These are phyloP conservation scores for Psix sp. DNA, from an alignment of 1,140 invertebrate species.

Conservation along the genomic window DNA sequence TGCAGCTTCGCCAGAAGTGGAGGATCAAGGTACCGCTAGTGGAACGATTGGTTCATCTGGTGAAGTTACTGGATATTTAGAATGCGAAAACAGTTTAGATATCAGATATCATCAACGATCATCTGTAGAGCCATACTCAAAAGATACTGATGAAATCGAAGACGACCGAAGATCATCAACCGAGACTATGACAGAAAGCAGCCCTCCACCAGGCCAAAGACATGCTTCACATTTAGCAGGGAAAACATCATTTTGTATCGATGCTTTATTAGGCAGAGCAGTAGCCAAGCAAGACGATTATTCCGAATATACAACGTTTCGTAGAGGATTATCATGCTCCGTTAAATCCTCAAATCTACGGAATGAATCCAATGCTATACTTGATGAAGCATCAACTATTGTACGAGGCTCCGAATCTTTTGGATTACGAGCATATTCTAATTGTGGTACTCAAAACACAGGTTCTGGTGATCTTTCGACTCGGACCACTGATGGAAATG, in stretches of 20 bases:
- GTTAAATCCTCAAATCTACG: slow-evolving; percentile 39
- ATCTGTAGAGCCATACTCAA: slow-evolving; percentile 11
- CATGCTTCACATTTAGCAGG: slow-evolving; percentile 43
- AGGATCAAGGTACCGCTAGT: slow-evolving; percentile 46
- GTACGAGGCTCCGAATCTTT: slow-evolving; percentile 7
- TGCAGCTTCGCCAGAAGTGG: slow-evolving; percentile 62
- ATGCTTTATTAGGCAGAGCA: slow-evolving; percentile 79
- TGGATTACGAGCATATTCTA: slow-evolving; percentile 19
- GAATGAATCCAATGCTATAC: slow-evolving; percentile 9
- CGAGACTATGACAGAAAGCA: slow-evolving; percentile 31
- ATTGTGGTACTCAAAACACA: slow-evolving; percentile 17
- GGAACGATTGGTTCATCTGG: no score
- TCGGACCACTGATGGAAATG: slow-evolving; percentile 9
- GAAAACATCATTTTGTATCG: slow-evolving; percentile 83
- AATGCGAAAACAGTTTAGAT: slow-evolving; percentile 22
- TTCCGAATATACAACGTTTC: slow-evolving; percentile 21
- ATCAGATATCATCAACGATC: slow-evolving; percentile 24
- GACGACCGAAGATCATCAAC: slow-evolving; percentile 34
- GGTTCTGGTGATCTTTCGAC: slow-evolving; percentile 10
- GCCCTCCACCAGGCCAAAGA: slow-evolving; percentile 29
- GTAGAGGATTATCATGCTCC: slow-evolving; percentile 26
- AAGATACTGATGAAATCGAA: slow-evolving; percentile 25
- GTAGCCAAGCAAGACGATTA: slow-evolving; percentile 43
- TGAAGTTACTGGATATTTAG: slow-evolving; percentile 9
- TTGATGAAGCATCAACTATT: slow-evolving; percentile 7